phyloP scores from a whole-genome alignment of 2,888 invertebrate genomes.

The Brassicogethes aeneus region DNA sequence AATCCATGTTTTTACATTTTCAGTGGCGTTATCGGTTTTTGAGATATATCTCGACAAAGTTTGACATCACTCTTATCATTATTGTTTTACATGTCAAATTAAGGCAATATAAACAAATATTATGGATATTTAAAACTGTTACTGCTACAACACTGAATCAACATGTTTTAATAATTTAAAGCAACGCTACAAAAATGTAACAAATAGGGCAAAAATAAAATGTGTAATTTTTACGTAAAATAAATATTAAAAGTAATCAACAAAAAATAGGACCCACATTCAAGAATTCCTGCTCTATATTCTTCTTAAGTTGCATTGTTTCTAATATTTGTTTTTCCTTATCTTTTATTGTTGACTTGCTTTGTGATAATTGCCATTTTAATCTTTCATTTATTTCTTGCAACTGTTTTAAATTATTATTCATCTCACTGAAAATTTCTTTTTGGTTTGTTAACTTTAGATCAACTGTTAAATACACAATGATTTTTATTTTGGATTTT shows the following conservation, averaged over 20 bases:
- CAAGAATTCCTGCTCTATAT: slow-evolving; percentile 6
- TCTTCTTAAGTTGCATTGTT: slow-evolving; percentile 1
- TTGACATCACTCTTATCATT: no score
- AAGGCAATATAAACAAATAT: no score
- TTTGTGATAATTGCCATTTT: slow-evolving; percentile 25
- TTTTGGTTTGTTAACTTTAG: slow-evolving; percentile 32
- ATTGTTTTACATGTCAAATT: no score
- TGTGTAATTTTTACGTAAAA: no score
- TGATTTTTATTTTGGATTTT: slow-evolving; percentile 34
- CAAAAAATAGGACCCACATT: slow-evolving; percentile 4
- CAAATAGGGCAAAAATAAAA: no score
- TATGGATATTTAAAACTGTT: no score
- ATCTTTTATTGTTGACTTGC: slow-evolving; percentile 16
- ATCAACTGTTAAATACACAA: slow-evolving; percentile 35
- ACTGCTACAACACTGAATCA: no score
- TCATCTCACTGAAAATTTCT: slow-evolving; percentile 35
- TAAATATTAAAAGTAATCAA: neutral
- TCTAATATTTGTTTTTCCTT: slow-evolving; percentile 8
- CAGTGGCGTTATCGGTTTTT: no score
- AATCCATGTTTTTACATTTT: no score
- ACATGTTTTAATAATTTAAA: no score
- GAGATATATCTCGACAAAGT: no score
- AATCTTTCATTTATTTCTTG: slow-evolving; percentile 25
- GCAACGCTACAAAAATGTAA: no score
- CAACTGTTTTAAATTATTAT: slow-evolving; percentile 24